Conservation (phyloP, 2,888 invertebrate genomes). For the Cephus pulcher region DNA sequence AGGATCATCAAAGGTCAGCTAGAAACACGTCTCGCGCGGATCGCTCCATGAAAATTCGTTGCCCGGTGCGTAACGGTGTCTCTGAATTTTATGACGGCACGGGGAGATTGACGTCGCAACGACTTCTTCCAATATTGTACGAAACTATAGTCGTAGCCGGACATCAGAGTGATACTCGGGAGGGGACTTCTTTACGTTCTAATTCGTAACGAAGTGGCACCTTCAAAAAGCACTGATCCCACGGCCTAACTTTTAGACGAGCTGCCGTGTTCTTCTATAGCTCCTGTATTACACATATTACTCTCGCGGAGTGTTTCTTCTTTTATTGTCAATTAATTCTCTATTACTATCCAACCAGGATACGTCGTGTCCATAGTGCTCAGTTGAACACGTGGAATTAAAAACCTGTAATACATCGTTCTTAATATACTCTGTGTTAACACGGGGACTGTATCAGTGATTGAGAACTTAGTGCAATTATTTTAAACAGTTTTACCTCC, state of each 20-base stretch:
- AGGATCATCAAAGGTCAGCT: background rate
- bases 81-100: background rate
- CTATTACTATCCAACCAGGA: background rate
- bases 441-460: background rate
- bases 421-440: background rate
- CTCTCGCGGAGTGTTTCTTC: background rate
- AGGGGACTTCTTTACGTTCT: background rate
- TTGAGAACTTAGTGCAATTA: background rate
- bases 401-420: background rate
- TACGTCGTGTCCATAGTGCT: background rate
- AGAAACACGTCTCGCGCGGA: background rate
- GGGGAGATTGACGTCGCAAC: background rate
- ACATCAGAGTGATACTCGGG: background rate
- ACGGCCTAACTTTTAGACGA: background rate
- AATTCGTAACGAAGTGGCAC: background rate
- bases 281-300: background rate
- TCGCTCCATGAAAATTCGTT: background rate
- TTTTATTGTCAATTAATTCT: background rate
- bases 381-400: background rate
- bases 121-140: background rate
- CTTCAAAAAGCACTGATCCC: background rate
- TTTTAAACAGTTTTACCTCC: background rate
- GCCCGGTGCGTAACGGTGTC: background rate
- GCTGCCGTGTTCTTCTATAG: background rate
- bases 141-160: background rate